These are phyloP conservation scores for Buceros bicornis DNA, from an alignment of 2,797 vertebrate genomes.

Conservation along the genomic window DNA sequence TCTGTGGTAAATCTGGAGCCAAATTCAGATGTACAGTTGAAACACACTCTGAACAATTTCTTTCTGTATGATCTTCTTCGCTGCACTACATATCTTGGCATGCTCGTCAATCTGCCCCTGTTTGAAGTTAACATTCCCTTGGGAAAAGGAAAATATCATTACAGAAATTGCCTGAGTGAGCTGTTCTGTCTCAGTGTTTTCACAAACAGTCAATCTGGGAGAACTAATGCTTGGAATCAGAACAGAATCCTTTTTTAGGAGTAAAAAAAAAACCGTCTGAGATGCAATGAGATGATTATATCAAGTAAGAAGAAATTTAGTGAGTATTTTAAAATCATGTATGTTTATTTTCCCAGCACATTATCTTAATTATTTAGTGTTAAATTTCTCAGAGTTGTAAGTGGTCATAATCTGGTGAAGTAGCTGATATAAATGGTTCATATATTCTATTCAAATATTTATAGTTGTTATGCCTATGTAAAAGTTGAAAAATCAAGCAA, in stretches of 20 bases:
- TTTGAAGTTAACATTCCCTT: not conserved
- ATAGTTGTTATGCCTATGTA: not conserved
- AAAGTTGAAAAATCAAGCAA: not conserved
- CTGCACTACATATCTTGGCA: not conserved
- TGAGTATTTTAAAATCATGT: not conserved
- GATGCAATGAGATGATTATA: not conserved
- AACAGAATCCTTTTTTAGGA: not conserved
- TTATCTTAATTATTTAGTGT: not conserved
- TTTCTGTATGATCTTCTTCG: not conserved
- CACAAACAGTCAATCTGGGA: not conserved
- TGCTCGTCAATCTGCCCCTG: not conserved
- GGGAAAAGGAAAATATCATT: constrained; percentile 13
- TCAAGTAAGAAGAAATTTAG: not conserved
- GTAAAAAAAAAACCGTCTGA: not conserved
- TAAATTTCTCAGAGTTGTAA: not conserved
- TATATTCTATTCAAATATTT: not conserved
- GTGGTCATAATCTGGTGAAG: not conserved
- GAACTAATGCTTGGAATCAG: not conserved
- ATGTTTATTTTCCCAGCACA: not conserved
- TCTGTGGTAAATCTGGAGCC: not conserved
- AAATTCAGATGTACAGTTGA: not conserved
- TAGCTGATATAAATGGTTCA: not conserved
- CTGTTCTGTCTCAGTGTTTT: not conserved
- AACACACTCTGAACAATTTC: not conserved
- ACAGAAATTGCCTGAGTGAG: constrained; percentile 11